phyloP scores from a whole-genome alignment of 1,140 invertebrate genomes.

The Drosophila varians region DNA sequence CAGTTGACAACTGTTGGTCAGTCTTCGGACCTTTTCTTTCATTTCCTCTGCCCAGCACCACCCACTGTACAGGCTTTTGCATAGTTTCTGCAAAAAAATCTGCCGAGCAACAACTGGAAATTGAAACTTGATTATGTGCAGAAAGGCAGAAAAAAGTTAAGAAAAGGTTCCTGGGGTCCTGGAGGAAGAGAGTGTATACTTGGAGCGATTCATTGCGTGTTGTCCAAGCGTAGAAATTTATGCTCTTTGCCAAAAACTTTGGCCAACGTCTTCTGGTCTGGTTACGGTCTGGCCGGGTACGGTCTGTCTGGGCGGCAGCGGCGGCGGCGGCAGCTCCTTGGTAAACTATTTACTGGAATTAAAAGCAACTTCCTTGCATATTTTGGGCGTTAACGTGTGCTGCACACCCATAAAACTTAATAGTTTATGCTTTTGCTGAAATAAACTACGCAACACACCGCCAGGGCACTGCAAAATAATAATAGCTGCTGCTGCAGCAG shows the following conservation, averaged over 20 bases:
- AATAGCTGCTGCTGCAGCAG: constrained; percentile 20
- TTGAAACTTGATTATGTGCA: constrained; percentile 81
- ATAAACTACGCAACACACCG: constrained; percentile 31
- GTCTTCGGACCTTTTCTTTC: constrained; percentile 7
- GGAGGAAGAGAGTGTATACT: constrained; percentile 5
- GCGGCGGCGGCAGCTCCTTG: constrained; percentile 24
- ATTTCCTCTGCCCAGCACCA: not conserved
- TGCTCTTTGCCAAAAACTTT: constrained; percentile 76
- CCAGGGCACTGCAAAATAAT: constrained; percentile 34
- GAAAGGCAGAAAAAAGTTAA: constrained; percentile 64
- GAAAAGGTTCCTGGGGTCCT: not conserved
- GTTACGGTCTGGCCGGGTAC: not conserved
- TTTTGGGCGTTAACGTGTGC: constrained; percentile 28
- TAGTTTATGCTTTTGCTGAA: constrained; percentile 67
- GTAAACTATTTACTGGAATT: constrained; percentile 67
- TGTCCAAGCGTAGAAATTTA: constrained; percentile 71
- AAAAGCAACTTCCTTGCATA: constrained; percentile 69
- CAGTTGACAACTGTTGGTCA: constrained; percentile 71
- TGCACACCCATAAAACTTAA: constrained; percentile 63
- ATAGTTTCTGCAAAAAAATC: constrained; percentile 63
- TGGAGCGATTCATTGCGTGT: constrained; percentile 39
- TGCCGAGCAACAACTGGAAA: constrained; percentile 68
- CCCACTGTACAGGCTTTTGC: constrained; percentile 32
- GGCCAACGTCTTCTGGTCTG: constrained; percentile 28
- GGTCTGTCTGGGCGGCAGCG: constrained; percentile 19